Conservation (phyloP, 2,113 vertebrate genomes). For the Pheucticus melanocephalus region DNA sequence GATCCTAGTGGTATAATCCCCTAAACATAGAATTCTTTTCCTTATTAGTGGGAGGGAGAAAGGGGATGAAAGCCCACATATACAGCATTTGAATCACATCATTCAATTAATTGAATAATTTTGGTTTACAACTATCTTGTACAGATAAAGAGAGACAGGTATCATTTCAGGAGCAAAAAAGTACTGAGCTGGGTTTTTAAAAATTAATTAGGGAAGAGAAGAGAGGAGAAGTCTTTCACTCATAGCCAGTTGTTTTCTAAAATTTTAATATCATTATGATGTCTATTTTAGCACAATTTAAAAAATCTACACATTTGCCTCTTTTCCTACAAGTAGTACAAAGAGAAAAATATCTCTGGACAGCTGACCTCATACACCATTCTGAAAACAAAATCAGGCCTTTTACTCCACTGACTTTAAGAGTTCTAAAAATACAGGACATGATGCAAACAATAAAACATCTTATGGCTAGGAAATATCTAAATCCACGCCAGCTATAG, state of each 20-base stretch:
- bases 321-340: background rate
- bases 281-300: background rate
- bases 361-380: background rate
- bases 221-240: background rate
- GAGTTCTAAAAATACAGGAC: background rate
- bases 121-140: background rate
- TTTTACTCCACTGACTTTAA: background rate
- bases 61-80: background rate
- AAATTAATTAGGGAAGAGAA: background rate
- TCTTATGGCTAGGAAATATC: background rate
- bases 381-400: background rate
- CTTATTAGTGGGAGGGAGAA: background rate
- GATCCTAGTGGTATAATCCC: background rate
- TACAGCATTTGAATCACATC: background rate
- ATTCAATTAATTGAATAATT: background rate
- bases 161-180: background rate
- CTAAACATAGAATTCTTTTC: background rate
- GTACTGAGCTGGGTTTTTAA: background rate
- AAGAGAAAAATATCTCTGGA: background rate
- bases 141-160: background rate
- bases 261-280: background rate
- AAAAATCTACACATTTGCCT: background rate
- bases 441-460: background rate
- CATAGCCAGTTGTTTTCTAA: background rate
- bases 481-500: background rate